Percentiles rank a stretch among this genome's conserved stretches.
Conservation (phyloP, 2,888 invertebrate species). For the Maniola hyperantus region DNA sequence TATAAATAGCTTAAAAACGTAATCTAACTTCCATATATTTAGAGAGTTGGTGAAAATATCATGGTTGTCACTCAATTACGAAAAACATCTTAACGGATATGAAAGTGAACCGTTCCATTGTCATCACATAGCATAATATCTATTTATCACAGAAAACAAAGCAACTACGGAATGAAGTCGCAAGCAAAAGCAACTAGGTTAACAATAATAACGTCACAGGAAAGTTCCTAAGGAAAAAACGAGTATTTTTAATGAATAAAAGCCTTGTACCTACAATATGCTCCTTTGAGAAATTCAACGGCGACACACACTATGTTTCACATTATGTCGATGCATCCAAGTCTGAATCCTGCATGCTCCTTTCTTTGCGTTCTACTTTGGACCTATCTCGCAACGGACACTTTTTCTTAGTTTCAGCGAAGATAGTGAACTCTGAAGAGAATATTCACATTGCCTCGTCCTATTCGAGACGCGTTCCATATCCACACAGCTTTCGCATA, state of each 20-base stretch:
- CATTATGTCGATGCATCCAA: background rate
- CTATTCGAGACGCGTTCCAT: background rate
- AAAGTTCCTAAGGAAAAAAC: background rate
- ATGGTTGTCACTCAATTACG: too few species aligned
- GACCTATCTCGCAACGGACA: constrained; percentile 3
- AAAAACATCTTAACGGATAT: too few species aligned
- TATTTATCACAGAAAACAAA: too few species aligned
- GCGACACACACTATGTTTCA: background rate
- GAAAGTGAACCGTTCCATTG: too few species aligned
- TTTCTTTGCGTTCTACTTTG: constrained; percentile 5
- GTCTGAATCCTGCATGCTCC: background rate
- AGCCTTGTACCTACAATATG: background rate
- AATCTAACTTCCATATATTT: too few species aligned
- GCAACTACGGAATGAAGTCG: too few species aligned
- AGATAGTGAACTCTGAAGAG: constrained; percentile 21
- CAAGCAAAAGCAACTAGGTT: too few species aligned
- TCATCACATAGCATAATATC: too few species aligned
- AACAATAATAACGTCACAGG: too few species aligned
- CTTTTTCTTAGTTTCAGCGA: constrained; percentile 7
- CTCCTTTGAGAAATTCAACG: background rate
- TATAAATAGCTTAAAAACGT: too few species aligned
- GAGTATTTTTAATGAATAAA: background rate
- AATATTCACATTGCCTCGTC: constrained; percentile 13
- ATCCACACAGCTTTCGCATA: background rate
- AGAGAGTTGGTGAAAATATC: too few species aligned